Evolutionary conservation across 2,113 vertebrate species (phyloP).

Genomic region (Willisornis vidua): DNA sequence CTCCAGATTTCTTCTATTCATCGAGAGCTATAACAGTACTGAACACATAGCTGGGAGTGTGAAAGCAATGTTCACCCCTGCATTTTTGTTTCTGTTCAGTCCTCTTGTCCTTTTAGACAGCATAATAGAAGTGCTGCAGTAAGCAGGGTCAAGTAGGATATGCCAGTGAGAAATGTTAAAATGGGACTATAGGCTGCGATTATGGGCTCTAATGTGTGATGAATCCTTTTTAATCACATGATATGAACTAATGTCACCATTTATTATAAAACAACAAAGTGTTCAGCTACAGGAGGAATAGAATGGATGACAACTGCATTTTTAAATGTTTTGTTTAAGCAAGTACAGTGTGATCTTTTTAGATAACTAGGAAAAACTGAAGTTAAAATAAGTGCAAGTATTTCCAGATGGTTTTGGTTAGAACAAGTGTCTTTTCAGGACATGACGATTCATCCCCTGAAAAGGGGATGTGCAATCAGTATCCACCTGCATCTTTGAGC

Average conservation of each 20-base stretch:
- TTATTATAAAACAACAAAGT: slow-evolving; percentile 89
- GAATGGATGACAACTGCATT: slow-evolving; percentile 89
- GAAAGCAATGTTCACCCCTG: slow-evolving; percentile 88
- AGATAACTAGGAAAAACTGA: slow-evolving; percentile 55
- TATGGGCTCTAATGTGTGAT: slow-evolving; percentile 82
- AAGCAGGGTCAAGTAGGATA: slow-evolving; percentile 90
- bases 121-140: slow-evolving; percentile 90
- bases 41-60: slow-evolving; percentile 72
- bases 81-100: slow-evolving; percentile 89
- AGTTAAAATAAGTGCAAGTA: slow-evolving; percentile 52
- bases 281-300: slow-evolving; percentile 74
- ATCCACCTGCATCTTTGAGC: neutral
- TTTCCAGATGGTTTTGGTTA: slow-evolving; percentile 11
- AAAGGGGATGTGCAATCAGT: neutral
- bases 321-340: slow-evolving; percentile 78
- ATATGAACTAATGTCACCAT: slow-evolving; percentile 88
- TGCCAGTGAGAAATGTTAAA: slow-evolving; percentile 78
- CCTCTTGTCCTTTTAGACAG: slow-evolving; percentile 83
- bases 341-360: slow-evolving; percentile 61
- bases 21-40: slow-evolving; percentile 65
- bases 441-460: neutral
- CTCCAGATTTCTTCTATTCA: slow-evolving; percentile 87
- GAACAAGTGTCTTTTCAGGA: neutral
- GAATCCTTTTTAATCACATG: slow-evolving; percentile 89
- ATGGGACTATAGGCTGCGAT: slow-evolving; percentile 86